Conservation (phyloP, 2,113 vertebrate genomes). For the Dermatemys mawii region DNA sequence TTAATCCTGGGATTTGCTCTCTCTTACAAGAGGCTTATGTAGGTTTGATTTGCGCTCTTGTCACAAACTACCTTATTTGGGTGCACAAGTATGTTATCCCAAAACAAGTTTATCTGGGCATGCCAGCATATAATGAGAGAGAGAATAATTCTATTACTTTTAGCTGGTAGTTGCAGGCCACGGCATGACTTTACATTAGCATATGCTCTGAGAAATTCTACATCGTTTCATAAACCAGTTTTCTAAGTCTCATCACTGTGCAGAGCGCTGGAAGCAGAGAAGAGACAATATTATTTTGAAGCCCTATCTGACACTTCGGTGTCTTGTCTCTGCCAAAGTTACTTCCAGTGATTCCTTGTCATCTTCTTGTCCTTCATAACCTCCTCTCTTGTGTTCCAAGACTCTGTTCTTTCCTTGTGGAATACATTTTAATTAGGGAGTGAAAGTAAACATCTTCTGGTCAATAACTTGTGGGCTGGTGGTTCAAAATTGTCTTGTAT, state of each 20-base stretch:
- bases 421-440: background rate
- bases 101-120: background rate
- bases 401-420: background rate
- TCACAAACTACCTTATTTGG: background rate
- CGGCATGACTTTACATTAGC: background rate
- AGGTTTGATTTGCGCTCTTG: background rate
- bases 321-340: background rate
- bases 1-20: background rate
- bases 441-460: accelerated
- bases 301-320: accelerated
- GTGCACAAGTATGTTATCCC: background rate
- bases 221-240: background rate
- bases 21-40: background rate
- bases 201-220: background rate
- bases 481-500: accelerated
- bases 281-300: background rate
- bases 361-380: background rate
- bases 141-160: background rate
- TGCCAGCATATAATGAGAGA: background rate
- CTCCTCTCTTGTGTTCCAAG: background rate
- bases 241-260: background rate
- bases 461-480: accelerated
- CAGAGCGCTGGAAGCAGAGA: no score
- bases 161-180: background rate
- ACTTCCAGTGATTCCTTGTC: background rate